Percentiles rank a stretch among this genome's conserved stretches.
Conservation (phyloP, 2,113 vertebrate genomes). For the Oxygymnocypris stewartii region DNA sequence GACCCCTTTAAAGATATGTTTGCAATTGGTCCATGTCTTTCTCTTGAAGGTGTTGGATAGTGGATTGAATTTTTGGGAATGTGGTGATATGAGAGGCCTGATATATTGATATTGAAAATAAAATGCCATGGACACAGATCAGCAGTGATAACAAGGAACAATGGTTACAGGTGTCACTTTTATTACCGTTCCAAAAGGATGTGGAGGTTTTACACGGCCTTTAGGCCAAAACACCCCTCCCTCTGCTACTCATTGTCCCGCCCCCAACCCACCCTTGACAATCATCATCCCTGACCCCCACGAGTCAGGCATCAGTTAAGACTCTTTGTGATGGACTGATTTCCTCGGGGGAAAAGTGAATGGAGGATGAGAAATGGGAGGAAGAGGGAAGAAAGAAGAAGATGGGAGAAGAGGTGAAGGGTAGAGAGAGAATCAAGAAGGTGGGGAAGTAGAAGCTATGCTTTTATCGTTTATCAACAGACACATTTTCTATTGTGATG, state of each 20-base stretch:
- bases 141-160: slow-evolving; percentile 34
- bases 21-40: neutral
- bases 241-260: neutral
- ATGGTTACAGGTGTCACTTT: slow-evolving; percentile 33
- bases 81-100: neutral
- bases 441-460: slow-evolving; percentile 42
- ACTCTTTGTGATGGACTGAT: slow-evolving; percentile 36
- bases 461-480: slow-evolving; percentile 12
- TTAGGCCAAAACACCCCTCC: neutral
- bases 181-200: slow-evolving; percentile 48
- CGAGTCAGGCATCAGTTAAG: slow-evolving; percentile 37
- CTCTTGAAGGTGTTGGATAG: neutral
- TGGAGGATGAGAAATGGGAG: slow-evolving; percentile 54
- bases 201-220: slow-evolving; percentile 33
- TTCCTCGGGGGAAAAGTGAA: slow-evolving; percentile 40
- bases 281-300: slow-evolving; percentile 20
- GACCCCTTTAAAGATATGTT: neutral
- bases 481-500: neutral
- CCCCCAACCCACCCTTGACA: slow-evolving; percentile 39
- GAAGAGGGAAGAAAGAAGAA: slow-evolving; percentile 51
- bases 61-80: neutral
- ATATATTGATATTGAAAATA: neutral
- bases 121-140: neutral
- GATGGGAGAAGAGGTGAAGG: slow-evolving; percentile 24
- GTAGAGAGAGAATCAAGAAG: slow-evolving; percentile 43